phyloP scores from a whole-genome alignment of 2,888 invertebrate genomes.

The Pyrrhosoma nymphula region DNA sequence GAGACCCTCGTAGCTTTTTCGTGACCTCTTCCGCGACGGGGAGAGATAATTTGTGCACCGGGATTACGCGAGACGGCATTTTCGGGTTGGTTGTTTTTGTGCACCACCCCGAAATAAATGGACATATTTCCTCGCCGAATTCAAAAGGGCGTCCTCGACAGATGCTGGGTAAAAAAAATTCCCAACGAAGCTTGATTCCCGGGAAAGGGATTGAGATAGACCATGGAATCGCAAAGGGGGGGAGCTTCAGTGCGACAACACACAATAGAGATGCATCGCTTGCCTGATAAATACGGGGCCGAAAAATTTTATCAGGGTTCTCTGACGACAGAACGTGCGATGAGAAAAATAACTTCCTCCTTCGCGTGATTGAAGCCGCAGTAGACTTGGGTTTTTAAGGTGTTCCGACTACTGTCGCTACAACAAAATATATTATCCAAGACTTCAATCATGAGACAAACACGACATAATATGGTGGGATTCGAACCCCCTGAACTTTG shows the following conservation, averaged over 20 bases:
- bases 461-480: no score
- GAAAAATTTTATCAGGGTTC: neutral
- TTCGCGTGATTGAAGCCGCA: neutral
- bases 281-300: neutral
- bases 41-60: slow-evolving; percentile 27
- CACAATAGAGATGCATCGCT: neutral
- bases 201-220: neutral
- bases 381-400: no score
- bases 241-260: neutral
- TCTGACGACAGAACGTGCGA: neutral
- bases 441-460: no score
- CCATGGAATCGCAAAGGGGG: neutral
- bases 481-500: no score
- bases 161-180: neutral
- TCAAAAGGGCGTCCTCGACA: neutral
- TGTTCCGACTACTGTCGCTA: no score
- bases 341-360: neutral
- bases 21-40: neutral
- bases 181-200: neutral
- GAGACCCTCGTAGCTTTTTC: slow-evolving; percentile 13
- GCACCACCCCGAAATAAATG: neutral
- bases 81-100: neutral
- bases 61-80: slow-evolving; percentile 16
- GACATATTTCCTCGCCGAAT: neutral
- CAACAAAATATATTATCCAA: no score